Base-by-base conservation (phyloP, 2,113 vertebrate species). In the Ailuropoda melanoleuca region DNA sequence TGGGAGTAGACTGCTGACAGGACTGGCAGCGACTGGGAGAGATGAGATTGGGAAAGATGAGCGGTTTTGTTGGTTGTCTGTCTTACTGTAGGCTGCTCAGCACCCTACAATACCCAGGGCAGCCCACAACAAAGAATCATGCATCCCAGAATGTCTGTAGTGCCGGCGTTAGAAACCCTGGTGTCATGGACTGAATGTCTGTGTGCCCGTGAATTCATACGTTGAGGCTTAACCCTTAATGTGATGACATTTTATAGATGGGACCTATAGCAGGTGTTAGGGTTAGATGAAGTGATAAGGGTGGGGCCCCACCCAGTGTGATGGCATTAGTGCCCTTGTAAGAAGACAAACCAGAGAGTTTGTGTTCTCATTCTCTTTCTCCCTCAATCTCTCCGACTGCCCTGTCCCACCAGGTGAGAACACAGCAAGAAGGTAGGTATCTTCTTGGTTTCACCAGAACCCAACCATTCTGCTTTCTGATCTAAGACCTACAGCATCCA, bases 1-100 rank as follows among this genome's bases (percentile, higher is more conserved):
- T 55, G 21, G 0, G 6, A 70, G 17, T 8, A 9, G 56, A 1
- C 7, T 23, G 7, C 43, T 50, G 0, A 62, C 2, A 43, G 31
- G 5, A n/a, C 50, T 31, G 23, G 58, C 4, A 56, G 34, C 7
- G 62, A 26, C 0, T 31, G 26, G 15, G 70, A 64, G 46, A 39
- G 6, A 39, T 3, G 4, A 4, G 55, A 37, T 10, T 84, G 29
- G 31, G n/a, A n/a, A 72, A 48, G 4, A 60, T 12, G 60, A 66
- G 13, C 6, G 8, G 72, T 4, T 3, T 17, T 14, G 37, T 92
- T 29, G 8, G 4, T 31, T 43, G 19, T n/a, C 7, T n/a, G 1
- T 55, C 23, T 82, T 21, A 29, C 2, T 78, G 26, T 14, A 24
- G 24, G 19, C 17, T 56, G 14, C 24, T 77, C 2, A 60, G 8